A percentile compares a stretch with the other conserved stretches of the same genome.
phyloP scores from a whole-genome alignment of 2,888 invertebrate genomes.

The Heliconius ethilla region DNA sequence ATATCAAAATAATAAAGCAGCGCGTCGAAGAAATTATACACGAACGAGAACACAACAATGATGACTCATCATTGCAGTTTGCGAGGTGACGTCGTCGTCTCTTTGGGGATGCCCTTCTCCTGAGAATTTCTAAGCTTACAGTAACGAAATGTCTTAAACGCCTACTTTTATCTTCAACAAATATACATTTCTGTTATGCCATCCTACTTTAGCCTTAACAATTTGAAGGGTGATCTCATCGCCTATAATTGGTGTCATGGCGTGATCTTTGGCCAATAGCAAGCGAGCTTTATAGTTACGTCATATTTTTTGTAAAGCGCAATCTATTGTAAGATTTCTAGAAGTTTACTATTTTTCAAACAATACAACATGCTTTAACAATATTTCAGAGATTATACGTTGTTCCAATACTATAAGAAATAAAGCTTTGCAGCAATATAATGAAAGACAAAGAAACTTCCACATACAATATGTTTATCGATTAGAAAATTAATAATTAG shows the following conservation, averaged over 20 bases:
- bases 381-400: background rate
- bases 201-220: constrained; percentile 54
- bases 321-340: constrained; percentile 16
- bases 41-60: constrained; percentile 73
- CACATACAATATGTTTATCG: background rate
- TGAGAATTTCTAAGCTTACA: constrained; percentile 58
- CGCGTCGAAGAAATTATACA: constrained; percentile 61
- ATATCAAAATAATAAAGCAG: constrained; percentile 60
- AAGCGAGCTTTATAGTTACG: constrained; percentile 54
- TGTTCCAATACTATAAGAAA: background rate
- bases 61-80: constrained; percentile 74
- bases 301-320: constrained; percentile 49
- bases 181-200: constrained; percentile 59
- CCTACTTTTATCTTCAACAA: constrained; percentile 51
- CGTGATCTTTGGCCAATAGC: constrained; percentile 75
- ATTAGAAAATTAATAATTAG: background rate
- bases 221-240: constrained; percentile 74
- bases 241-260: constrained; percentile 62
- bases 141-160: constrained; percentile 65
- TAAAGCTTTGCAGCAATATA: background rate
- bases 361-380: background rate
- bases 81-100: constrained; percentile 68
- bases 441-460: background rate
- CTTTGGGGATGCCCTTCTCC: constrained; percentile 80
- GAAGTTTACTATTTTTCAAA: background rate